Base-by-base conservation (phyloP, 2,797 vertebrate species). In the Lindbergichthys nudifrons region DNA sequence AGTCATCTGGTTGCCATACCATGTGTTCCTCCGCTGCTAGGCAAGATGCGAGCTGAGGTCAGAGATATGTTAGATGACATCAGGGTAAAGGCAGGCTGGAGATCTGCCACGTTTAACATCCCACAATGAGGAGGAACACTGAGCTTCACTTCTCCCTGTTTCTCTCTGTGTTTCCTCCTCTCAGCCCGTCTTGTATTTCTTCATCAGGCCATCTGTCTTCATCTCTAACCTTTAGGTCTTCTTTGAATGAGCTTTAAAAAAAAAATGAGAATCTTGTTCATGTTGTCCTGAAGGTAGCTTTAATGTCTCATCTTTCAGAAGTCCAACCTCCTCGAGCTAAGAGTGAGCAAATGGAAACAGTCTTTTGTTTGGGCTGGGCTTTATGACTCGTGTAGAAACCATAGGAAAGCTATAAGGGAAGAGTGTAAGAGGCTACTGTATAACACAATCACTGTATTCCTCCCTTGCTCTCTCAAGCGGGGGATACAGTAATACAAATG, bases 1-100 rank as follows among this genome's bases (percentile, higher is more conserved):
- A 68, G 83, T 92, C 92, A 92, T 92, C 80, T 88, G 89, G 82
- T 84, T 82, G 80, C 87, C 86, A 82, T 85, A 87, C 73, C 41
- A 12, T 66, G 73, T 56, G 46, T 72, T 67, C 72, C 68, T 71
- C 16, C 2, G 64, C 76, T 80, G 81, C 77, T 65, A 61, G 65
- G 81, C 82, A 70, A 75, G 61, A 88, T 70, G 82, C 52, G 30
- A 58, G 81, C 77, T 82, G 81, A 88, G 87, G 84, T 91, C 89
- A 89, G 69, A 84, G 85, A 88, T 82, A 81, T 85, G 80, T 73
- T 70, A 30, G 73, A 92, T 89, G 89, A 91, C 92, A 79, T 90
- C 88, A 90, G 84, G 69, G 88, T 76, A 81, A 84, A 92, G 73
- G 87, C 76, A 84, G 84, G 68, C 85, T 84, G 83, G 81, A 81